Base-by-base conservation (phyloP, 1,140 invertebrate genomes). In the Diachasmimorpha longicaudata region DNA sequence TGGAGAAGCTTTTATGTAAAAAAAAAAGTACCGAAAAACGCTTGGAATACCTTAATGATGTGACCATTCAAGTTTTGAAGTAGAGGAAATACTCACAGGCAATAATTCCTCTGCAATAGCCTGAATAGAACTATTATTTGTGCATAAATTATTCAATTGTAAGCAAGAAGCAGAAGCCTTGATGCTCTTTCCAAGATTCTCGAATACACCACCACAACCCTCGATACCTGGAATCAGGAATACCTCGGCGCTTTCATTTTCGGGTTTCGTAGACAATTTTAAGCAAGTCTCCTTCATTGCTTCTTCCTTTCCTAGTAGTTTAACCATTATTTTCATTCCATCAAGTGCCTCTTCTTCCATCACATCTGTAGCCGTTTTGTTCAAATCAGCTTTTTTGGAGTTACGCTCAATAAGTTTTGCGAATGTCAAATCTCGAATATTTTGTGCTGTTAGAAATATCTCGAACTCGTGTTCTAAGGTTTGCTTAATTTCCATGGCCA, bases 401-500 rank as follows among this genome's bases (percentile, higher is more conserved):
- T 82, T 79, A 77, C 90, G 86, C 52, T 90, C 88, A 55, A 90
- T 84, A 0, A 95, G 84, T 77, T 92, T 91, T 1, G 85, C 83
- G 21, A 92, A 88, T 9, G 88, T 87, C 85, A 94, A 81, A 19
- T 85, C 82, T 71, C 94, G 87, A 67, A 96, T 93, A 78, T 95
- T 94, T 77, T 93, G 91, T 70, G 93, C 91, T 0, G 93, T 91
- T 5, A 95, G 82, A 58, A 91, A 91, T 10, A 95, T 83, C 78
- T 95, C 93, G 82, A 92, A 95, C 77, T 95, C 93, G 72, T 93
- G 85, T 83, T 96, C 94, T 0, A 96, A 81, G 0, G 92, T 92
- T 81, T 95, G 94, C 81, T 95, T 94, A 52, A 96, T 93, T 85
- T 96, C 94, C 0, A 95, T 92, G 16, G 92, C 93, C 94, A 96